Conservation (phyloP, 2,888 invertebrate species). For the Alcis repandata region DNA sequence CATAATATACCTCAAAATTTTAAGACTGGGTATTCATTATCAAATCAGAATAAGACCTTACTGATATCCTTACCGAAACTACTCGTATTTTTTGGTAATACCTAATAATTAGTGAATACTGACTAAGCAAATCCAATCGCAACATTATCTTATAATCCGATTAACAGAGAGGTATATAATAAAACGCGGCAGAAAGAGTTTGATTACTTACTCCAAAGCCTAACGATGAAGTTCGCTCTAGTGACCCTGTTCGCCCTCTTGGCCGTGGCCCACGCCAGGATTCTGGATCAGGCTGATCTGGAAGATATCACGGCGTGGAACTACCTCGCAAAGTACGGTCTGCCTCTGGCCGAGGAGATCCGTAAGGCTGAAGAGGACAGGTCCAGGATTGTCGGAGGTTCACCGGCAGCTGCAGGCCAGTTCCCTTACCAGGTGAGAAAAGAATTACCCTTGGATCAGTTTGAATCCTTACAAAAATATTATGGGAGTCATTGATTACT, state of each 20-base stretch:
- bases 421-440: slow-evolving; percentile 55
- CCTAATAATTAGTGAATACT: neutral
- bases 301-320: slow-evolving; percentile 50
- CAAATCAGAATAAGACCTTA: neutral
- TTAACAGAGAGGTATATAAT: slow-evolving; percentile 7
- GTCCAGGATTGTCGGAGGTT: slow-evolving; percentile 59
- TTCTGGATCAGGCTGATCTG: slow-evolving; percentile 27
- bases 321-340: slow-evolving; percentile 55
- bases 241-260: slow-evolving; percentile 40
- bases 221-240: slow-evolving; percentile 37
- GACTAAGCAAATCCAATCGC: slow-evolving; percentile 11
- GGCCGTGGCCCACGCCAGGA: slow-evolving; percentile 42
- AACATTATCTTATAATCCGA: slow-evolving; percentile 19
- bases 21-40: too few species aligned
- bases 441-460: neutral
- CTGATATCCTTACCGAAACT: neutral
- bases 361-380: slow-evolving; percentile 50
- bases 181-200: neutral
- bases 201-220: slow-evolving; percentile 19
- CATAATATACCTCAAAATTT: too few species aligned
- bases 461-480: neutral
- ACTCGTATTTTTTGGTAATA: neutral
- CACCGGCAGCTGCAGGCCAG: slow-evolving; percentile 49
- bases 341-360: slow-evolving; percentile 55
- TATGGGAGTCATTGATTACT: too few species aligned